Evolutionary conservation across 2,888 invertebrate genomes (phyloP), one percentile per base, ranked within the genome.

Genomic region (Watsonalla cultraria): DNA sequence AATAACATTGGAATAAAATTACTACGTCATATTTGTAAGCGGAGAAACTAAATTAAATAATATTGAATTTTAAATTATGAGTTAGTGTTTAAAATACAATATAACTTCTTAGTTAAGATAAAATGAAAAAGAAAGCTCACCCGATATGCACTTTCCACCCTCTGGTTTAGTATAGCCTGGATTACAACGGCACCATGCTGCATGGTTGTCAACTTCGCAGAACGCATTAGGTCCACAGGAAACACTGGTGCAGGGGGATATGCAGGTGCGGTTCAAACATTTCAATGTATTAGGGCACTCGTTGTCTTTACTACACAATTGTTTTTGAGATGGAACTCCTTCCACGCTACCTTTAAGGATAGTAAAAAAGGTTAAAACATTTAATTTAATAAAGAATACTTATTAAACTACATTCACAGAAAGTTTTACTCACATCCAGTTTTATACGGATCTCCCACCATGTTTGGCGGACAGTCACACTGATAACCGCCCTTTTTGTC

Each of bases 201-300:
- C 96, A 76, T 97, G 97, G 68, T 96, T 94, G 61, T 96, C 95
- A 0, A 96, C 94, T 83, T 97, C 96, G 78, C 98, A 98, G 71
- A 94, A 94, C 0, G 97, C 96, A 81, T 97, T 96, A 0, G 94
- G 86, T 37, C 97, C 97, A 76, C 98, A 98, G 0, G 94, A 92
- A 51, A 97, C 87, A 53, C 92, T 93, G 33, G 92, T 92, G 72
- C 97, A 97, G 0, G 97, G 97, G 74, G 96, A 96, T 2, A 95
- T 87, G 75, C 97, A 97, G 51, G 93, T 93, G 47, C 95, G 95
- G 54, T 95, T 94, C 39, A 94, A 91, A 76, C 97, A 98, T 51
- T 95, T 93, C 58, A 97, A 91, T 54, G 95, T 95, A 65, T 94
- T 94, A 13, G 96, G 95, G 65, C 98, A 98, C 67, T 97, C 95